Conservation (phyloP, 2,797 vertebrate species). For the Melanotaenia maccullochi region DNA sequence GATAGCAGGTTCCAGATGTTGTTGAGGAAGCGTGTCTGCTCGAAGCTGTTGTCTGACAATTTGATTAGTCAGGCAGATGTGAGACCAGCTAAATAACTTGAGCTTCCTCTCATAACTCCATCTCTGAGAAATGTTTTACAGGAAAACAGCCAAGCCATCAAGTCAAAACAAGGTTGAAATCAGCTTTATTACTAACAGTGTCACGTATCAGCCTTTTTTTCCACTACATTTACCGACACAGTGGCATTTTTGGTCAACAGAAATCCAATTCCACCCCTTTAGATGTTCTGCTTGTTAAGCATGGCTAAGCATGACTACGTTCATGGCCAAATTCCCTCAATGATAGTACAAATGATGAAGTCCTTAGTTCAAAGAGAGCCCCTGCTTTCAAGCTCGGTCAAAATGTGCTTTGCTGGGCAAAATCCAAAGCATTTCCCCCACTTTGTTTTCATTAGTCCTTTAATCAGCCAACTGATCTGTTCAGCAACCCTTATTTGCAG, state of each 20-base stretch:
- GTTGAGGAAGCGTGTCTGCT: constrained; percentile 14
- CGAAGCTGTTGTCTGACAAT: constrained; percentile 3
- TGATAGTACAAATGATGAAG: neutral
- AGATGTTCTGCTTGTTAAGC: neutral
- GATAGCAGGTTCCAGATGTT: neutral
- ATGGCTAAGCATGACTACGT: neutral
- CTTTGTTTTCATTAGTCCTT: neutral
- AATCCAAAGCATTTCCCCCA: neutral
- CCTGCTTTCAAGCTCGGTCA: constrained; percentile 10
- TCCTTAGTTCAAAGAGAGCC: neutral
- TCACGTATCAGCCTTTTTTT: neutral
- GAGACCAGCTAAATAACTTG: constrained; percentile 1
- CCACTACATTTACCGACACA: neutral
- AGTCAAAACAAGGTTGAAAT: neutral
- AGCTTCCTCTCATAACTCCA: neutral
- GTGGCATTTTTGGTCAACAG: neutral
- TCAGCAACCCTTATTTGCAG: neutral
- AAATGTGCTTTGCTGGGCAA: neutral
- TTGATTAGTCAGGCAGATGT: constrained; percentile 31
- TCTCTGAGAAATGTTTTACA: neutral
- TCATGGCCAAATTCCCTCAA: constrained; percentile 6
- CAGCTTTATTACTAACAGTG: neutral
- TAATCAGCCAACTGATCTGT: neutral
- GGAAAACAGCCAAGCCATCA: neutral
- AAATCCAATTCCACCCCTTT: constrained; percentile 2